Base-by-base conservation (phyloP, 2,888 invertebrate genomes). In the Meiosimyza decipiens region DNA sequence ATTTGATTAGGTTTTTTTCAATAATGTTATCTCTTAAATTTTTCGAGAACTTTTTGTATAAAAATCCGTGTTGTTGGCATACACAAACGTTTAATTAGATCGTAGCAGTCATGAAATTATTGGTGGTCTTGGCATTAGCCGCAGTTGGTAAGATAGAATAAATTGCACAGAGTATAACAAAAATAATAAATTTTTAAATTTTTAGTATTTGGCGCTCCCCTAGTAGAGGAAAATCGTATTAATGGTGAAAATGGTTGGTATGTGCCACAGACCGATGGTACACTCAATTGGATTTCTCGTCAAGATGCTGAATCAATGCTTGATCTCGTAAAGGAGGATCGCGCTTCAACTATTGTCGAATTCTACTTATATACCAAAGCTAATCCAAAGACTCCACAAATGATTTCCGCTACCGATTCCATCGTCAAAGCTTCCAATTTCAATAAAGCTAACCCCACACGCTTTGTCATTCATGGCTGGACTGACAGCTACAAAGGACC, bases 401-500 rank as follows among this genome's bases (percentile, higher is more conserved):
- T 81, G 73, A 79, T 85, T 55, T 40, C 40, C 40, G 75, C 78
- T 47, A 67, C 7, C 6, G 76, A 71, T 1, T 59, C 64, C 1
- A 74, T 75, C 2, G 66, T 82, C 1, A 49, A 64, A 7, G 74
- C 71, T 6, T 79, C 81, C 0, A 72, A 77, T 7, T 82, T 80
- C 71, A 77, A 81, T 64, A 59, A 73, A 1, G 70, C 65, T 0
- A 59, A 77, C 50, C 79, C 80, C 11, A 81, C 80, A n/a, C 79
- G 80, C 60, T 76, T 84, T 54, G 70, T 89, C 16, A 86, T 88
- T 51, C 90, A 90, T 75, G 90, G 90, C 3, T 90, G 90, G 90
- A 86, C 88, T 55, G 89, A 89, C 78, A 86, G 88, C 79, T 89
- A 88, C 47, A 83, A 84, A 65, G 87, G 89, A 40, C 22, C 52